Evolutionary conservation across 2,888 invertebrate genomes (phyloP).

Genomic region (Apoderus coryli): DNA sequence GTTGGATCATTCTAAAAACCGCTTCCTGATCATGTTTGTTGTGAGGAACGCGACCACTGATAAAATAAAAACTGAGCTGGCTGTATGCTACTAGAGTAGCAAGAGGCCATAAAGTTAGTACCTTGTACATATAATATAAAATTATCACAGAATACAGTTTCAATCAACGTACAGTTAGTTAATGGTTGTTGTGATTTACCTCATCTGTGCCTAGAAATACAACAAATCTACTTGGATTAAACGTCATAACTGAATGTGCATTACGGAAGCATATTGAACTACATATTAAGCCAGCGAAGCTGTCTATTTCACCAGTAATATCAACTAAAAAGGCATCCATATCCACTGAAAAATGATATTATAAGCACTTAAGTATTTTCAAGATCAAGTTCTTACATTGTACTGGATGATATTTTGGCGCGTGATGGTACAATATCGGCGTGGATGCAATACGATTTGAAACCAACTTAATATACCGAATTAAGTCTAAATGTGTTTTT

Average conservation of each 20-base stretch:
- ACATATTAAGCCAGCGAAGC: conserved; percentile 29
- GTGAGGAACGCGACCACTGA: too few relatives aligned
- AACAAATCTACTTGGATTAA: conserved; percentile 27
- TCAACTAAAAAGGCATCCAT: conserved; percentile 27
- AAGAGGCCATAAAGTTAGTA: too few relatives aligned
- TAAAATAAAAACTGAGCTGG: too few relatives aligned
- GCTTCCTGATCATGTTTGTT: too few relatives aligned
- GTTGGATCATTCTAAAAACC: too few relatives aligned
- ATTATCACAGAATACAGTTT: too few relatives aligned
- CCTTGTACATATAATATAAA: too few relatives aligned
- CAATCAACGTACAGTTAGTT: too few relatives aligned
- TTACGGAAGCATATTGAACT: conserved; percentile 27
- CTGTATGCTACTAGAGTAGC: too few relatives aligned
- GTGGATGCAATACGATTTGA: conserved; percentile 33
- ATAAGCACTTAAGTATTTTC: too few relatives aligned
- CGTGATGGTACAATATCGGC: conserved; percentile 74
- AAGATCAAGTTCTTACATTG: too few relatives aligned
- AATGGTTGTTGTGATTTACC: too few relatives aligned
- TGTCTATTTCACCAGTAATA: conserved; percentile 29
- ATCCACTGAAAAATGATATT: conserved; percentile 30
- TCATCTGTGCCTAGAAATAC: conserved; percentile 30
- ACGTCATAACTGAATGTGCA: conserved; percentile 23
- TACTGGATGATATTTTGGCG: conserved; percentile 57
- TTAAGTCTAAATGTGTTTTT: conserved; percentile 41
- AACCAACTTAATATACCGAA: conserved; percentile 52